A percentile compares a stretch with the other conserved stretches of the same genome.
Evolutionary conservation across 2,797 vertebrate species (phyloP).

Genomic region (Leucoraja ocellata): DNA sequence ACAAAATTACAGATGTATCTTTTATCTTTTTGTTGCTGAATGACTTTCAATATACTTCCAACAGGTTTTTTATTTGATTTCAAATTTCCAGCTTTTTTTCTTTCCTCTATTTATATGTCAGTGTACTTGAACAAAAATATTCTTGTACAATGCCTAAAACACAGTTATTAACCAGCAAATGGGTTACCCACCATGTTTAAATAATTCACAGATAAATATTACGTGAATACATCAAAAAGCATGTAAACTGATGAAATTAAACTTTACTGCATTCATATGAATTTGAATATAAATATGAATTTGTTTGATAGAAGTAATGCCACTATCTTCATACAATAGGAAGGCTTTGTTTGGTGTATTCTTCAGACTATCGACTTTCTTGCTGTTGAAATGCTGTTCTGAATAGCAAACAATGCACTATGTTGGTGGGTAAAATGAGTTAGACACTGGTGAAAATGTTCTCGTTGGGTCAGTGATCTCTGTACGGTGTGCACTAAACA

Average conservation of each 20-base stretch:
- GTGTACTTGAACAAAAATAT: not conserved
- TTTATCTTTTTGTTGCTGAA: not conserved
- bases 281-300: not conserved
- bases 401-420: constrained; percentile 12
- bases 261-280: not conserved
- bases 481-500: constrained; percentile 67
- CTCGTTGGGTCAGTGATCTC: constrained; percentile 68
- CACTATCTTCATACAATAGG: not conserved
- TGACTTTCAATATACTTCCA: not conserved
- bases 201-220: not conserved
- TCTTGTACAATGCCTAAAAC: not conserved
- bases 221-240: not conserved
- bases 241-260: not conserved
- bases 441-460: constrained; percentile 57
- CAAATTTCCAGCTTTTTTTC: not conserved
- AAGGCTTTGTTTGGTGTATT: not conserved
- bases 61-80: not conserved
- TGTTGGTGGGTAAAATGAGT: constrained; percentile 22
- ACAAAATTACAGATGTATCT: not conserved
- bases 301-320: not conserved
- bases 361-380: not conserved
- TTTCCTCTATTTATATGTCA: not conserved
- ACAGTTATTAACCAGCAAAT: not conserved
- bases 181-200: not conserved
- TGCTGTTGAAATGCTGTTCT: not conserved